phyloP scores from a whole-genome alignment of 2,888 invertebrate species.

The Apodemia zela region DNA sequence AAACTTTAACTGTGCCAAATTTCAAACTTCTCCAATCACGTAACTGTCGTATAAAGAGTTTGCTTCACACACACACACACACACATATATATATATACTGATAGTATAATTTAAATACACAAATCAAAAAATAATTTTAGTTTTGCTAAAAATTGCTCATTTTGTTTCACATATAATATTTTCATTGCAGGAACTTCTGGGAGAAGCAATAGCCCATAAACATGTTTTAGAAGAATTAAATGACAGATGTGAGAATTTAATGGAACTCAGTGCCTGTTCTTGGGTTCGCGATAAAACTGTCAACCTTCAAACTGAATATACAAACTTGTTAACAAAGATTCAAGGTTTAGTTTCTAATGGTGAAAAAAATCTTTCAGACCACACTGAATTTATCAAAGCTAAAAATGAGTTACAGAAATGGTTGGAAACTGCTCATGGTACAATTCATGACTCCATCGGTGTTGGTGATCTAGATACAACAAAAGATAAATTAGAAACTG shows the following conservation, averaged over 20 bases:
- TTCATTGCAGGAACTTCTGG: constrained; percentile 81
- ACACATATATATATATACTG: too few species aligned
- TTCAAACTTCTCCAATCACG: too few species aligned
- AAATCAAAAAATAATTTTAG: too few species aligned
- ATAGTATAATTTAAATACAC: too few species aligned
- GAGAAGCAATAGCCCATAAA: constrained; percentile 88
- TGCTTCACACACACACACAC: too few species aligned
- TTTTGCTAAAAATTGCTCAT: too few species aligned
- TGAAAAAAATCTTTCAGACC: constrained; percentile 94
- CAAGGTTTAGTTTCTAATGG: constrained; percentile 92
- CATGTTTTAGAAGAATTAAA: constrained; percentile 90
- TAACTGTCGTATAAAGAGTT: too few species aligned
- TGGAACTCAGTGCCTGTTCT: constrained; percentile 92
- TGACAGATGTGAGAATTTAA: constrained; percentile 91
- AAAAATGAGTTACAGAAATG: constrained; percentile 91
- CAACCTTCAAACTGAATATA: constrained; percentile 90
- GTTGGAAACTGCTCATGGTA: constrained; percentile 89
- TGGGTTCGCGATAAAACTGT: constrained; percentile 93
- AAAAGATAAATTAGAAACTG: constrained; percentile 89
- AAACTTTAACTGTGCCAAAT: too few species aligned
- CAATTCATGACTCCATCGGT: constrained; percentile 90
- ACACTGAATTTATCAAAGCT: constrained; percentile 93
- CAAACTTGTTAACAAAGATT: constrained; percentile 87
- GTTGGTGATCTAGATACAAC: constrained; percentile 89
- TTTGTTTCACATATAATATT: background rate